Base-by-base conservation (phyloP, 2,888 invertebrate species). In the Atethmia centrago region DNA sequence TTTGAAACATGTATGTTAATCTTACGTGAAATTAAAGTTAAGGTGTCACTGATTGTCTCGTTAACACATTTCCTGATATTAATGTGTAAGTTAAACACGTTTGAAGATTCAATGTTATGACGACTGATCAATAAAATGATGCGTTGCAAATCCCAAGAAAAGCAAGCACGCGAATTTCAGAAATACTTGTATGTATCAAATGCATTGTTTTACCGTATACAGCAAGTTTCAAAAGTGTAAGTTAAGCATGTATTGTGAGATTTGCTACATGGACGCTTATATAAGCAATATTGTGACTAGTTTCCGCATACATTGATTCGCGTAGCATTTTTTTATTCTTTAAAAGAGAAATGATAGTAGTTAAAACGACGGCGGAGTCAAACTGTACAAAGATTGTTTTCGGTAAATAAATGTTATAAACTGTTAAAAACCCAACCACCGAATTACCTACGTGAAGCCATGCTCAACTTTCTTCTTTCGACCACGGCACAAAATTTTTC, bases 81-180 rank as follows among this genome's bases (percentile, higher is more conserved):
- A 63, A 66, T 58, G 31, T 40, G 31, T 40, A 25, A 72, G 49
- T n/a, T 49, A 14, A 25, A 64, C 53, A 79, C 63, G 67, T 73
- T 73, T 55, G 14, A 51, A 51, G 16, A 64, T 72, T 49, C 53
- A 7, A 55, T 47, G 28, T 77, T 63, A 63, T 72, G 53, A 65
- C 31, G 65, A 79, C 40, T 47, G 56, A 45, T n/a, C 58, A 73
- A 53, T 51, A 55, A 61, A 68, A 36, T 40, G 47, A 51, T 19
- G 42, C 28, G 36, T 79, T 79, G 65, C 62, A 66, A 62, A 74
- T 69, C 5, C n/a, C 8, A 19, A 61, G 56, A 61, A 62, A 58
- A 40, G 51, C 69, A 66, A 63, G 21, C 16, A 40, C 7, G 76
- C 31, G 2, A 14, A 9, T 69, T 51, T 73, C 14, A 62, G 5